phyloP scores from a whole-genome alignment of 1,140 invertebrate species.

The Halictus rubicundus region DNA sequence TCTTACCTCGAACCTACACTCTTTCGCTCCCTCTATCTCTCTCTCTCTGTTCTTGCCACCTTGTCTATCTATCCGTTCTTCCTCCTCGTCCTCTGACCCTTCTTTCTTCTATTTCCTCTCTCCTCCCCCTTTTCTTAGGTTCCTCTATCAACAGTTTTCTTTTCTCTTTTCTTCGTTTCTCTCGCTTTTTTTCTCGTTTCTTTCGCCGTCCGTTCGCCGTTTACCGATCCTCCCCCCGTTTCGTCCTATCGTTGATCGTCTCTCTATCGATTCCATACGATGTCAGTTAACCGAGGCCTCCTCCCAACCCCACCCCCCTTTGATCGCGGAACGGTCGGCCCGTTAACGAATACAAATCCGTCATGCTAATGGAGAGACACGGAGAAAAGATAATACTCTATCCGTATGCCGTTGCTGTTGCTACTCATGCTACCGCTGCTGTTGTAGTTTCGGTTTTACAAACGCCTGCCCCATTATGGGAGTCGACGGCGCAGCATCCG shows the following conservation, averaged over 20 bases:
- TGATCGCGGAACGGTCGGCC: neutral
- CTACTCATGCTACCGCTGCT: too few species aligned
- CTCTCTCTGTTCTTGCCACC: constrained; percentile 9
- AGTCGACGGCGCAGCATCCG: neutral
- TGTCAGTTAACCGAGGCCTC: neutral
- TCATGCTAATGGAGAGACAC: neutral
- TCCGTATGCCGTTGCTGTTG: too few species aligned
- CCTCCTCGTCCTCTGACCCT: neutral
- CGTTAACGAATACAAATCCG: neutral
- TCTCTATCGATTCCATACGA: neutral
- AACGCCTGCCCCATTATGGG: neutral
- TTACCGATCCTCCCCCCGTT: neutral
- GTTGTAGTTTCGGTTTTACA: neutral
- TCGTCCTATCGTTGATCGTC: neutral
- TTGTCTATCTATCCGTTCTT: neutral
- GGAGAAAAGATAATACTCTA: neutral
- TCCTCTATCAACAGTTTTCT: too few species aligned
- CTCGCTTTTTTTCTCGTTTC: neutral
- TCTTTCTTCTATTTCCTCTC: neutral
- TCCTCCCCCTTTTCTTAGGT: too few species aligned
- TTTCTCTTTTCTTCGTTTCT: too few species aligned
- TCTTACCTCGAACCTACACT: neutral
- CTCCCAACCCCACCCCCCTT: too few species aligned
- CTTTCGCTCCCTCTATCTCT: constrained; percentile 3
- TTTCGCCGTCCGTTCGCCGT: neutral